These are phyloP conservation scores for Caenorhabditis sp. DNA, from an alignment of 2,888 invertebrate species.

Conservation along the genomic window DNA sequence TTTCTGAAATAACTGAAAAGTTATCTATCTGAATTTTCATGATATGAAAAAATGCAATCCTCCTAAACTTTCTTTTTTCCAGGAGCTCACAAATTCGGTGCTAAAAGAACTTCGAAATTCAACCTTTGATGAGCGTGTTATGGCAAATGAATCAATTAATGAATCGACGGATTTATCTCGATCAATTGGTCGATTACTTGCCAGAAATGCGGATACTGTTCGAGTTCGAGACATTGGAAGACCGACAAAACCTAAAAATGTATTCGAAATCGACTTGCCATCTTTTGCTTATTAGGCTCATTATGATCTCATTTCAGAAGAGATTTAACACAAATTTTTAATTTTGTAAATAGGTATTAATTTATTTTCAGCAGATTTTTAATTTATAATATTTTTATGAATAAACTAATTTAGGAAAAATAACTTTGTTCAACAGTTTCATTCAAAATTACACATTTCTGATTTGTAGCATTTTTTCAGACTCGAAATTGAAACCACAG, in stretches of 20 bases:
- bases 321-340: background rate
- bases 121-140: conserved; percentile 49
- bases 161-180: conserved; percentile 50
- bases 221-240: conserved; percentile 61
- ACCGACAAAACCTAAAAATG: conserved; percentile 56
- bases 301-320: conserved; percentile 11
- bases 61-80: conserved; percentile 3
- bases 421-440: too few relatives aligned
- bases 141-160: conserved; percentile 26
- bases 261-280: conserved; percentile 65
- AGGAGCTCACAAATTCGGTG: conserved; percentile 44
- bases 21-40: too few relatives aligned
- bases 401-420: background rate
- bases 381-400: background rate
- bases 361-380: background rate
- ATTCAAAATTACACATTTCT: too few relatives aligned
- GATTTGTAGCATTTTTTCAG: too few relatives aligned
- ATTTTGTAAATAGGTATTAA: background rate
- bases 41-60: too few relatives aligned
- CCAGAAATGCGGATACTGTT: conserved; percentile 60
- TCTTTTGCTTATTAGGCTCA: conserved; percentile 37
- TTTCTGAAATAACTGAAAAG: too few relatives aligned
- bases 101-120: conserved; percentile 47
- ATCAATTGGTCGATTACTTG: conserved; percentile 56
- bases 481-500: conserved; percentile 26